Evolutionary conservation across 2,113 vertebrate species (phyloP).

Genomic region (Taxidea taxus): DNA sequence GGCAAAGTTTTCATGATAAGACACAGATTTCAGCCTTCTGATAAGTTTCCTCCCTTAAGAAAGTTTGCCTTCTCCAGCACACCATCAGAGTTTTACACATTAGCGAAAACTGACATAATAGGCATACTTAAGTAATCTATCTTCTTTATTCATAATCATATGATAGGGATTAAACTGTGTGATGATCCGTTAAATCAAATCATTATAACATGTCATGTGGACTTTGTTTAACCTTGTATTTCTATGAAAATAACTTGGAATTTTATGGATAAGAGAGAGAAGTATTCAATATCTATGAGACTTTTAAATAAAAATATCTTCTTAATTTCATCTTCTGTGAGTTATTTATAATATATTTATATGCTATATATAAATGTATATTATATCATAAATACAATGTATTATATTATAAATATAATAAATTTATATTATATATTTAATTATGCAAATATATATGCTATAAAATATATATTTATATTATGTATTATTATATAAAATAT

Average conservation of each 20-base stretch:
- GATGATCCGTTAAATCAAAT: not conserved
- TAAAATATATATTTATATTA: too few species aligned
- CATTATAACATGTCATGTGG: not conserved
- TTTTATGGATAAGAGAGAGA: not conserved
- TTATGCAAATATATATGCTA: too few species aligned
- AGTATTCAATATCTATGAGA: not conserved
- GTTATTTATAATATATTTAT: not conserved
- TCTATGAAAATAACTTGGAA: not conserved
- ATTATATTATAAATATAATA: too few species aligned
- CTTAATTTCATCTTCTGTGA: not conserved
- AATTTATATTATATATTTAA: too few species aligned
- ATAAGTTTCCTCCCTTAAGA: not conserved
- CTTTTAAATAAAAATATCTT: not conserved
- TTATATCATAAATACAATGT: too few species aligned
- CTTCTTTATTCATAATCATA: not conserved
- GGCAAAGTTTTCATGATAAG: not conserved
- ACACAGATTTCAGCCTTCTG: not conserved
- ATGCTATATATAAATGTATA: too few species aligned
- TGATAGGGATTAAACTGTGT: not conserved
- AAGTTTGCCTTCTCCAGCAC: not conserved
- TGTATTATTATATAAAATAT: too few species aligned
- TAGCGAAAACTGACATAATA: not conserved
- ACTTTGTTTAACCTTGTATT: not conserved
- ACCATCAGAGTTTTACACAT: not conserved
- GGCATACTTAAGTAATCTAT: not conserved